Evolutionary conservation across 2,888 invertebrate genomes (phyloP).

Genomic region (Athrips mouffetella): DNA sequence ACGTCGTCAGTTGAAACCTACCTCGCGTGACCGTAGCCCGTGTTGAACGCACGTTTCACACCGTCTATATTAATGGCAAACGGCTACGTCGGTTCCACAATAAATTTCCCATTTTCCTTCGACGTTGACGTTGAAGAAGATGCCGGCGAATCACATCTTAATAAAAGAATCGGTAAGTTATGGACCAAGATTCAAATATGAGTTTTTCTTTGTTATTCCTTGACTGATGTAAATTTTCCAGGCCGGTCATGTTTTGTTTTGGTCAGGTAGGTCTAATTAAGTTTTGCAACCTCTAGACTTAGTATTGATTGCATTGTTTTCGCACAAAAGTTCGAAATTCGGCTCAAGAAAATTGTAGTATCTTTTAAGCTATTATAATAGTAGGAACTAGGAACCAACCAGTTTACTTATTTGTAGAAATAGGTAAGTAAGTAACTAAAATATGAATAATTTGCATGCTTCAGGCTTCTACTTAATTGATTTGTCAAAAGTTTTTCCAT

Average conservation of each 20-base stretch:
- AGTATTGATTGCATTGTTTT: too few relatives aligned
- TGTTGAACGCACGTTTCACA: neutral
- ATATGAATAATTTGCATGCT: too few relatives aligned
- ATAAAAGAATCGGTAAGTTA: constrained; percentile 58
- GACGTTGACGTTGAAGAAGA: constrained; percentile 69
- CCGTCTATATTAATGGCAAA: constrained; percentile 48
- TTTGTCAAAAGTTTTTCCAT: too few relatives aligned
- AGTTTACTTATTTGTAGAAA: too few relatives aligned
- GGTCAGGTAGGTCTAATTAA: too few relatives aligned
- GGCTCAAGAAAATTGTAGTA: too few relatives aligned
- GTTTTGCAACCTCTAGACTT: too few relatives aligned
- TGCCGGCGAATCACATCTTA: constrained; percentile 51
- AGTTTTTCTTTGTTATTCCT: constrained; percentile 5
- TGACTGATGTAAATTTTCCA: neutral
- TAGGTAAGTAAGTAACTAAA: too few relatives aligned
- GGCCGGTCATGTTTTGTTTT: neutral
- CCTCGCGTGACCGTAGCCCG: neutral
- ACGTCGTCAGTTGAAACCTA: neutral
- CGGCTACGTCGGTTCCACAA: constrained; percentile 70
- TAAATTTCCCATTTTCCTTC: constrained; percentile 72
- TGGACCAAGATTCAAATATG: neutral
- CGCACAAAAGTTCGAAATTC: too few relatives aligned
- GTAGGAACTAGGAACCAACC: too few relatives aligned
- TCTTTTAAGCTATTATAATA: too few relatives aligned
- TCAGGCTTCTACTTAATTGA: too few relatives aligned